Evolutionary conservation across 2,888 invertebrate genomes (phyloP).

Genomic region (Pterostichus madidus): DNA sequence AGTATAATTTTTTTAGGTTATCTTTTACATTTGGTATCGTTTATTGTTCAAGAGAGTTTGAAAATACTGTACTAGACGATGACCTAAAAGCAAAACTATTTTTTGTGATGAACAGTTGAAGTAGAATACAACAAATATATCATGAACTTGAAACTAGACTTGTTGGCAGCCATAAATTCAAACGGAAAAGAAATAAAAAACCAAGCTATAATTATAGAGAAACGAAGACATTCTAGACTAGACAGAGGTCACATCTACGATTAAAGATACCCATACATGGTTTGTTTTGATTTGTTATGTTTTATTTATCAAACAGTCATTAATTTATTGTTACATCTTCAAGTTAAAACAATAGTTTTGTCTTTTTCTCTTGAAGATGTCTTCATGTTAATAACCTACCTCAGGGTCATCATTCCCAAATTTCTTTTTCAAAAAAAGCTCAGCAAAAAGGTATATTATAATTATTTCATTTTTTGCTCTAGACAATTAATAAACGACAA

Average conservation of each 20-base stretch:
- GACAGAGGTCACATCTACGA: too few relatives aligned
- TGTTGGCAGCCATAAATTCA: constrained; percentile 2
- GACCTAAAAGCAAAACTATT: too few relatives aligned
- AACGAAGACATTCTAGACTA: background rate
- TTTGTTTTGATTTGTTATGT: too few relatives aligned
- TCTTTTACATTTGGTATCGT: too few relatives aligned
- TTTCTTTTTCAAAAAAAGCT: background rate
- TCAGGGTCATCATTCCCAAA: constrained; percentile 33
- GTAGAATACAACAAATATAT: background rate
- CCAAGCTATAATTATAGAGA: constrained; percentile 17
- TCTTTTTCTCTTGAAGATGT: background rate
- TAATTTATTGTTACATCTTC: too few relatives aligned
- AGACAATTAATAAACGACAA: constrained; percentile 31
- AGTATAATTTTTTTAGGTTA: too few relatives aligned
- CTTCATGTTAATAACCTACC: constrained; percentile 20
- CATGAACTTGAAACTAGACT: constrained; percentile 3
- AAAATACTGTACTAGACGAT: too few relatives aligned
- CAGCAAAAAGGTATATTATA: constrained; percentile 11
- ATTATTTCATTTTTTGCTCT: constrained; percentile 1
- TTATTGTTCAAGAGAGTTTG: too few relatives aligned
- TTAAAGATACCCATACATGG: too few relatives aligned
- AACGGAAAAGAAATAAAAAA: constrained; percentile 5
- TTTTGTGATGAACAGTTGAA: too few relatives aligned
- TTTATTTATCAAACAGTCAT: too few relatives aligned
- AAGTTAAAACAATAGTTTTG: background rate